phyloP scores from a whole-genome alignment of 2,888 invertebrate genomes.

The Subacronicta megacephala region DNA sequence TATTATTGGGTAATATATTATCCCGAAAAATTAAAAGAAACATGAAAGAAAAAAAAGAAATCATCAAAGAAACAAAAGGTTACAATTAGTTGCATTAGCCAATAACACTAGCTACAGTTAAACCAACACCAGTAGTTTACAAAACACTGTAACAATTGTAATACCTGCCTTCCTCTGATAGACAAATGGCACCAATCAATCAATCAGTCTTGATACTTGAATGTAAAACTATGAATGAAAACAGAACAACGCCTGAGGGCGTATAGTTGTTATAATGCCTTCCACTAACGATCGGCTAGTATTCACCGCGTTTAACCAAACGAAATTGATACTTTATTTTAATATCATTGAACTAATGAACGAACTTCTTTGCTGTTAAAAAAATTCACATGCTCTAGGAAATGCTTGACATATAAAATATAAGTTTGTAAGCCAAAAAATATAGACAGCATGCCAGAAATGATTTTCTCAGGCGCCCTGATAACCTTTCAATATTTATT shows the following conservation, averaged over 20 bases:
- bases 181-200: slow-evolving; percentile 10
- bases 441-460: too few relatives aligned
- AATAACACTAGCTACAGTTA: slow-evolving; percentile 27
- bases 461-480: too few relatives aligned
- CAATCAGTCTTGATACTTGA: slow-evolving; percentile 35
- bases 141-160: slow-evolving; percentile 19
- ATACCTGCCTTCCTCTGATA: slow-evolving; percentile 14
- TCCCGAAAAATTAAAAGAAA: too few relatives aligned
- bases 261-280: background rate
- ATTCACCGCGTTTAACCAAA: background rate
- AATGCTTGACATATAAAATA: too few relatives aligned
- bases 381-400: too few relatives aligned
- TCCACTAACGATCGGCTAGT: background rate
- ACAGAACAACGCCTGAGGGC: background rate
- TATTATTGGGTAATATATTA: too few relatives aligned
- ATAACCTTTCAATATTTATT: too few relatives aligned
- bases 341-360: too few relatives aligned
- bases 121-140: slow-evolving; percentile 17
- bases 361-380: too few relatives aligned
- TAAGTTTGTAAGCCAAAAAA: too few relatives aligned
- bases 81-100: slow-evolving; percentile 10
- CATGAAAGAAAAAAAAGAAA: too few relatives aligned
- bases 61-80: too few relatives aligned
- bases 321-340: background rate
- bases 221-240: slow-evolving; percentile 7